These are phyloP conservation scores for Rhizoglyphus robini DNA, from an alignment of 1,140 invertebrate species.

Conservation along the genomic window DNA sequence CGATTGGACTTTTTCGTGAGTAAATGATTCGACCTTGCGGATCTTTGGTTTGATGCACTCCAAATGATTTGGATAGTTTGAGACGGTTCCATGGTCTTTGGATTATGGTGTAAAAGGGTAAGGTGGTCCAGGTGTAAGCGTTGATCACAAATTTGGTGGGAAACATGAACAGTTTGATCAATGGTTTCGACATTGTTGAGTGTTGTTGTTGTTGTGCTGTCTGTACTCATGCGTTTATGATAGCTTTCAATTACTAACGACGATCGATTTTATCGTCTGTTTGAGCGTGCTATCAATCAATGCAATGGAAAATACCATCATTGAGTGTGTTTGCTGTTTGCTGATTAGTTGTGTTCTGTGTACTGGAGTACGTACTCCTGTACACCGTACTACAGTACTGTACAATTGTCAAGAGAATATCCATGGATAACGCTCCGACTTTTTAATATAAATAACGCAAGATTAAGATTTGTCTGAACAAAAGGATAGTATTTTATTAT, in stretches of 20 bases:
- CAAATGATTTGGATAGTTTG: slow-evolving; percentile 15
- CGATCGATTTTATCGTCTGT: no score
- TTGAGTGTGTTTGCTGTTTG: no score
- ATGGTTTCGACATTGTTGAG: slow-evolving; percentile 4
- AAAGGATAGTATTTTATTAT: neutral
- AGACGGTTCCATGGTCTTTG: slow-evolving; percentile 64
- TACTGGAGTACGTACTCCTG: no score
- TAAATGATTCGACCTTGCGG: neutral
- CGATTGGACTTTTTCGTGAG: neutral
- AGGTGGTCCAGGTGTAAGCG: slow-evolving; percentile 72
- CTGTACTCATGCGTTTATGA: no score
- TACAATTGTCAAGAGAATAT: no score
- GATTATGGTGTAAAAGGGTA: slow-evolving; percentile 70
- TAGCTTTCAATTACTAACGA: no score
- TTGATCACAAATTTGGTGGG: slow-evolving; percentile 32
- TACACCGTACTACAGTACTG: no score
- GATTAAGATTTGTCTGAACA: neutral
- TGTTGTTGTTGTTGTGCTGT: neutral
- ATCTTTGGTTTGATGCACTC: neutral
- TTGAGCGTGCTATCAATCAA: no score
- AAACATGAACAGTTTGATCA: neutral
- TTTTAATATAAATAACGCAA: no score
- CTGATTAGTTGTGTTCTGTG: no score
- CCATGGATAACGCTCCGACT: no score
- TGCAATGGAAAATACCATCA: no score